Base-by-base conservation (phyloP, 2,797 vertebrate genomes). In the Discoglossus pictus region DNA sequence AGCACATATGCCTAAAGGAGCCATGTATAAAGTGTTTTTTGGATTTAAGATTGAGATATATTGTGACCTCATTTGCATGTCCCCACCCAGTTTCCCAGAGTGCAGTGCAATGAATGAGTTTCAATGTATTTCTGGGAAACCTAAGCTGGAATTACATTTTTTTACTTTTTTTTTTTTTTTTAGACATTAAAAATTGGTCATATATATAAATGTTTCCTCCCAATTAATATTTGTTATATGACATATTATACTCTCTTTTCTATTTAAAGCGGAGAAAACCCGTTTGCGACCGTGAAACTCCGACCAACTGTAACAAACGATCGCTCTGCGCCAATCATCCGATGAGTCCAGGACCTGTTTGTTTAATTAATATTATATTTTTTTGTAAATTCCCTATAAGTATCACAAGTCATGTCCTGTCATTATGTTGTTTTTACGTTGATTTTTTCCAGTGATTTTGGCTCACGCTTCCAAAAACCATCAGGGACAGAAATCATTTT, bases 251-350 rank as follows among this genome's bases (percentile, higher is more conserved):
- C n/a, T 7, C 2, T 35, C 15, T 18, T 13, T 73, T 64, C 65
- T 70, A 17, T 73, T 74, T 75, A 1, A 86, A 98, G 96, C 39
- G 94, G 91, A 75, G 95, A 93, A 77, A 99, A 99, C 76, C 96
- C 96, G 4, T 99, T 99, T 59, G 89, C 92, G 10, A 96, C 93
- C 0, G 91, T 99, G 72, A 95, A 93, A 65, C 93, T 99, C 74
- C 91, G 93, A 56, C 96, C 95, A 0, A 99, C 96, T 0, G 86
- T 98, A 52, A 99, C 96, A 1, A 97, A 99, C 23, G 97, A 99
- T 77, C 90, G 97, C 79, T 99, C 97, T 0, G 94, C 95, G 0
- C 96, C 96, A 0, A 15, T 83, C 61, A 83, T 99, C 75, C 90
- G 86, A 86, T 85, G 84, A 84, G 21, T n/a, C n/a, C 43, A 6